Evolutionary conservation across 2,797 vertebrate genomes (phyloP).

Genomic region (Pelobates cultripes): DNA sequence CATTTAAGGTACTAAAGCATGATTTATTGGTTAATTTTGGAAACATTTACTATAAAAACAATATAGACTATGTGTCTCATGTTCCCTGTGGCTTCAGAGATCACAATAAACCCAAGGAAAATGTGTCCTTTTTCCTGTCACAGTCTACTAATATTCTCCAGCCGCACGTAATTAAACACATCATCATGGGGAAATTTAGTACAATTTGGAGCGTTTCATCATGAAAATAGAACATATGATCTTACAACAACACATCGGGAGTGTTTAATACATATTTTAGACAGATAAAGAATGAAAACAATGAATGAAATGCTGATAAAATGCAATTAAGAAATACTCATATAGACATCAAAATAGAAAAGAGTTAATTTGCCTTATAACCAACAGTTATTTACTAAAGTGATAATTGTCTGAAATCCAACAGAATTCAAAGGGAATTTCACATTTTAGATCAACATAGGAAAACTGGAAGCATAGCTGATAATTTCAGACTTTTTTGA

Average conservation of each 20-base stretch:
- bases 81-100: constrained; percentile 25
- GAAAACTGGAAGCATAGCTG: too few species aligned
- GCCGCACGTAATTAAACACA: constrained; percentile 38
- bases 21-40: too few species aligned
- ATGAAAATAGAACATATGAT: constrained; percentile 7
- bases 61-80: constrained; percentile 25
- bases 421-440: too few species aligned
- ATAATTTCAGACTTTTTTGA: too few species aligned
- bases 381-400: too few species aligned
- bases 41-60: background rate
- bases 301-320: background rate
- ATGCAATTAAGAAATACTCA: too few species aligned
- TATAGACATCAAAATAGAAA: too few species aligned
- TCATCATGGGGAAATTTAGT: constrained; percentile 34
- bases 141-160: constrained; percentile 42
- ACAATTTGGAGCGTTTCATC: constrained; percentile 6
- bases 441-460: too few species aligned
- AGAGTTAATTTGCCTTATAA: too few species aligned
- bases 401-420: too few species aligned
- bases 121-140: constrained; percentile 42
- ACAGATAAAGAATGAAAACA: too few species aligned
- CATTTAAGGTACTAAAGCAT: too few species aligned
- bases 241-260: background rate
- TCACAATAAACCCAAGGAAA: constrained; percentile 34
- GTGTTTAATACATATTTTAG: background rate